A percentile compares a stretch with the other conserved stretches of the same genome.
Conservation (phyloP, 2,113 vertebrate genomes). For the Heterotilapia buettikoferi region DNA sequence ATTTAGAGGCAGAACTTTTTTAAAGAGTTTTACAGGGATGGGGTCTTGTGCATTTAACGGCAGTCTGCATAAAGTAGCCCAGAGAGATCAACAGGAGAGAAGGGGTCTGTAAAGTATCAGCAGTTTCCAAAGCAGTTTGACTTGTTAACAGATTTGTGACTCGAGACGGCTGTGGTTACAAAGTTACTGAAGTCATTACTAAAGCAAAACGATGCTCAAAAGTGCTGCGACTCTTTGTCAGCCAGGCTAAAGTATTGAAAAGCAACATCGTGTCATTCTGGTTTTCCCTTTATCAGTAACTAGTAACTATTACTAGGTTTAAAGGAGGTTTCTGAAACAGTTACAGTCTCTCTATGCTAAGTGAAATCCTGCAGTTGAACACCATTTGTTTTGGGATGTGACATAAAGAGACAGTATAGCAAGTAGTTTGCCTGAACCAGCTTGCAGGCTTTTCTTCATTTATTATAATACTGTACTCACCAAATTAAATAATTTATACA, state of each 20-base stretch:
- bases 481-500: neutral
- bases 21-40: neutral
- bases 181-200: neutral
- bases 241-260: neutral
- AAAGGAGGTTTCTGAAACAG: neutral
- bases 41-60: fast-evolving
- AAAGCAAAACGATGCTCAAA: neutral
- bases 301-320: neutral
- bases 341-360: fast-evolving
- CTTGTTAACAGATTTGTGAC: neutral
- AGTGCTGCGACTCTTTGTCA: neutral
- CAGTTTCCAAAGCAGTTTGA: neutral
- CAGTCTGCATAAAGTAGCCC: neutral
- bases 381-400: neutral
- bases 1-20: neutral
- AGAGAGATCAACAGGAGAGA: neutral
- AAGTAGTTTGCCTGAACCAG: neutral
- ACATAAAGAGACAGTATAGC: neutral
- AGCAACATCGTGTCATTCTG: neutral
- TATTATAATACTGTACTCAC: neutral
- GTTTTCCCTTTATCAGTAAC: fast-evolving
- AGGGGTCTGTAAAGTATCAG: fast-evolving
- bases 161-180: fast-evolving
- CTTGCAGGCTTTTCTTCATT: neutral
- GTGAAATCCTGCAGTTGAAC: neutral